Conservation (phyloP, 2,113 vertebrate species). For the Lota lota region DNA sequence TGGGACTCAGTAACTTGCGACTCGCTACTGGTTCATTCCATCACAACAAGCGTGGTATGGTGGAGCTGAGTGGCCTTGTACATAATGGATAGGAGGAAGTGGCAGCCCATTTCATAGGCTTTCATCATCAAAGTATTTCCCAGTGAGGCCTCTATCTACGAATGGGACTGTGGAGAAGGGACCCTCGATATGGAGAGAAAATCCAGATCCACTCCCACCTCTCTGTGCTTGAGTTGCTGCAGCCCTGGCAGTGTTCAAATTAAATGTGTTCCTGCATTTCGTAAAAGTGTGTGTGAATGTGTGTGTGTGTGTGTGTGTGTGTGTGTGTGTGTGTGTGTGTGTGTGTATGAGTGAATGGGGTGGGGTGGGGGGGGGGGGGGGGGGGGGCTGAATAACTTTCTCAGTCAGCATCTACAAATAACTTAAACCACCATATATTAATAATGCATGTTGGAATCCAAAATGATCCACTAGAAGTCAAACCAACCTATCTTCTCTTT, state of each 20-base stretch:
- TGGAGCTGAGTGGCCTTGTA: slow-evolving; percentile 22
- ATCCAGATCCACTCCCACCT: slow-evolving; percentile 30
- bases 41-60: neutral
- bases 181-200: slow-evolving; percentile 20
- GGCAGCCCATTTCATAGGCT: slow-evolving; percentile 56
- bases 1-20: neutral
- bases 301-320: too few species aligned
- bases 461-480: neutral
- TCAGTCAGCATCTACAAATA: too few species aligned
- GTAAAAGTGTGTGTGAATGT: too few species aligned
- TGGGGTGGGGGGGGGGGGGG: too few species aligned
- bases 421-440: too few species aligned
- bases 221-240: neutral
- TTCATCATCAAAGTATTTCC: slow-evolving; percentile 65
- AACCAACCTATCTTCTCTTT: slow-evolving; percentile 23
- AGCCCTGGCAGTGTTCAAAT: too few species aligned
- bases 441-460: neutral
- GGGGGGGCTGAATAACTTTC: too few species aligned
- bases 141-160: slow-evolving; percentile 30
- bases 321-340: too few species aligned
- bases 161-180: slow-evolving; percentile 26
- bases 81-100: slow-evolving; percentile 32
- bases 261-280: too few species aligned
- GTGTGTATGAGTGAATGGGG: too few species aligned
- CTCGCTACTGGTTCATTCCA: neutral